phyloP scores from a whole-genome alignment of 2,888 invertebrate species.

The Alentia gelatinosa region DNA sequence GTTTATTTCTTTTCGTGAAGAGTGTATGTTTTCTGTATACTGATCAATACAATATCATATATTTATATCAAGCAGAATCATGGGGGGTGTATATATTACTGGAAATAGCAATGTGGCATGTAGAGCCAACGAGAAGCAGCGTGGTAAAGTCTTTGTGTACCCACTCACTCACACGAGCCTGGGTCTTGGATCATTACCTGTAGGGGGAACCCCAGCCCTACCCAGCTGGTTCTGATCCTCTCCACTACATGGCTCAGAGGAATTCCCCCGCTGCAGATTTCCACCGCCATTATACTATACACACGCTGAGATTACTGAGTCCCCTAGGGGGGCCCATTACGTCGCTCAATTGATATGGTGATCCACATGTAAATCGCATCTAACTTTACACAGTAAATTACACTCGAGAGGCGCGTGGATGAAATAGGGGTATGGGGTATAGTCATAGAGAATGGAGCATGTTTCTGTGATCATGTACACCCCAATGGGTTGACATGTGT shows the following conservation, averaged over 20 bases:
- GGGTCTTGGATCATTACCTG: background rate
- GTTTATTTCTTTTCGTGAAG: no score
- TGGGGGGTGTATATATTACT: no score
- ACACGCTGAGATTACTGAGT: background rate
- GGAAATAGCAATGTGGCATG: no score
- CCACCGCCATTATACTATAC: background rate
- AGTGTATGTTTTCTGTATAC: no score
- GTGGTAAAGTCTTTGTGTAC: background rate
- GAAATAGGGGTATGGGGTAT: background rate
- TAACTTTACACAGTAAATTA: background rate
- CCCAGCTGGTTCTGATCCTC: constrained; percentile 13
- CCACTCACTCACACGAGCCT: background rate
- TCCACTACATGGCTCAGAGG: background rate
- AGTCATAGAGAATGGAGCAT: background rate
- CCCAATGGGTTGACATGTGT: background rate
- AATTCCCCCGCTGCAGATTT: background rate
- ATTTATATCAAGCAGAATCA: no score
- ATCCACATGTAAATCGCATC: background rate
- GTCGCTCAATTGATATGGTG: background rate
- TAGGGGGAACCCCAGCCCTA: background rate
- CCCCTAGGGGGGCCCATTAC: constrained; percentile 2
- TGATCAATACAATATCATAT: no score
- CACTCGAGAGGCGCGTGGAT: background rate
- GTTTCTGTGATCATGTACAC: constrained; percentile 11
- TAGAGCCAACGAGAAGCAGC: no score